Conservation (phyloP, 1,140 invertebrate genomes). For the Dreissena polymorpha region DNA sequence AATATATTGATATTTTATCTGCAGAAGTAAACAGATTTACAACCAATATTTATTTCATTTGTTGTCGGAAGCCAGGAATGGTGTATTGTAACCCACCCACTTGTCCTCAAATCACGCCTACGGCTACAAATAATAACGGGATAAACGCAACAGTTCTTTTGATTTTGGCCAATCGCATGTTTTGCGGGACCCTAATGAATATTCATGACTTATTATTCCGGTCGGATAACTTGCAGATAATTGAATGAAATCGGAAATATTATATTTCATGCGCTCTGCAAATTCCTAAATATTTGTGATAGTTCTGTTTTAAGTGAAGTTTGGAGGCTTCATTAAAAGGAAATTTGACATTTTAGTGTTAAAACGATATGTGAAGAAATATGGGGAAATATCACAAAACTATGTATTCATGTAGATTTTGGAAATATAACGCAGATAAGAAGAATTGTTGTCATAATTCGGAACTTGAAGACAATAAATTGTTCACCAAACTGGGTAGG, state of each 20-base stretch:
- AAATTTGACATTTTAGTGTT: too few relatives aligned
- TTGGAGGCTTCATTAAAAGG: too few relatives aligned
- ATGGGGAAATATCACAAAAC: constrained; percentile 18
- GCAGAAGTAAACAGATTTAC: too few relatives aligned
- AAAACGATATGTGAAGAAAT: neutral
- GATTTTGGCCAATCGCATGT: too few relatives aligned
- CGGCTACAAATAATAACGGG: too few relatives aligned
- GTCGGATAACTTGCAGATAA: neutral
- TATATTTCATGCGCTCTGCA: neutral
- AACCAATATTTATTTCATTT: too few relatives aligned
- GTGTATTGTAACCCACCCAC: too few relatives aligned
- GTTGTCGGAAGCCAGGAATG: too few relatives aligned
- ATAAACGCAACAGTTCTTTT: too few relatives aligned
- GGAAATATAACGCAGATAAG: neutral
- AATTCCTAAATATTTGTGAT: neutral
- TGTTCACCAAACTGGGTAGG: neutral
- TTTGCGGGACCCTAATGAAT: neutral
- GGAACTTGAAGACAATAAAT: constrained; percentile 1
- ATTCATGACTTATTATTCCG: neutral
- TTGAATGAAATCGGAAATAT: neutral
- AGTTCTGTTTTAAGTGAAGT: neutral
- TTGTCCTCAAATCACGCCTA: too few relatives aligned
- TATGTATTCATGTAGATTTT: constrained; percentile 50
- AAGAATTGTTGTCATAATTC: constrained; percentile 16
- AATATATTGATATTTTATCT: too few relatives aligned